Conservation (phyloP, 2,113 vertebrate genomes). For the Cheirogaleus medius region DNA sequence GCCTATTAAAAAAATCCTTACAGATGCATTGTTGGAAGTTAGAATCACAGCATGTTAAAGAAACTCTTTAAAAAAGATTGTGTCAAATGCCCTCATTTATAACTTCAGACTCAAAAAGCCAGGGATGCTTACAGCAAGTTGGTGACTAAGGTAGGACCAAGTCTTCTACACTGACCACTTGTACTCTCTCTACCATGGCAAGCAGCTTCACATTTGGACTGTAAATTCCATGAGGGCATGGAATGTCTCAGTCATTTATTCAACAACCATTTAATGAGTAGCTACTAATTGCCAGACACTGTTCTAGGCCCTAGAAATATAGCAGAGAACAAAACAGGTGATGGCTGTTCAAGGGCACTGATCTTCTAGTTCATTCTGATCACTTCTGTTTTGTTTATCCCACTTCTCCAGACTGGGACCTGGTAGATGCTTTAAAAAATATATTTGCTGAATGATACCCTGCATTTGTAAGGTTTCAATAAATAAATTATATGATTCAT, state of each 20-base stretch:
- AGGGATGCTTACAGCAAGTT: neutral
- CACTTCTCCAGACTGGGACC: neutral
- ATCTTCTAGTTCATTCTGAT: neutral
- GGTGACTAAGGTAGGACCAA: neutral
- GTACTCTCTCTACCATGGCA: no score
- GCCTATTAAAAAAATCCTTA: neutral
- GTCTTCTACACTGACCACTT: neutral
- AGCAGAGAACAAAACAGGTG: neutral
- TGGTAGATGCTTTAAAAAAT: neutral
- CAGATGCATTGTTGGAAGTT: neutral
- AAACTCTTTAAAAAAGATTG: neutral
- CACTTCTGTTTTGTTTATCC: neutral
- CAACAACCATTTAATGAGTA: neutral
- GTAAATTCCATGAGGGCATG: neutral
- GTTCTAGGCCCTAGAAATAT: neutral
- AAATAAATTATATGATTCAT: neutral
- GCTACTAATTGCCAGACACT: neutral
- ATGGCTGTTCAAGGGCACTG: neutral
- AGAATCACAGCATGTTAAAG: neutral
- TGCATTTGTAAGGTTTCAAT: neutral
- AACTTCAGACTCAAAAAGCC: neutral
- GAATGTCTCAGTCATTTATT: neutral
- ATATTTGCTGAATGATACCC: neutral
- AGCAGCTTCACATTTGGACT: neutral
- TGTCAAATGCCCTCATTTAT: neutral